Evolutionary conservation across 1,140 invertebrate species (phyloP).

Genomic region (Lordiphosa collinella): DNA sequence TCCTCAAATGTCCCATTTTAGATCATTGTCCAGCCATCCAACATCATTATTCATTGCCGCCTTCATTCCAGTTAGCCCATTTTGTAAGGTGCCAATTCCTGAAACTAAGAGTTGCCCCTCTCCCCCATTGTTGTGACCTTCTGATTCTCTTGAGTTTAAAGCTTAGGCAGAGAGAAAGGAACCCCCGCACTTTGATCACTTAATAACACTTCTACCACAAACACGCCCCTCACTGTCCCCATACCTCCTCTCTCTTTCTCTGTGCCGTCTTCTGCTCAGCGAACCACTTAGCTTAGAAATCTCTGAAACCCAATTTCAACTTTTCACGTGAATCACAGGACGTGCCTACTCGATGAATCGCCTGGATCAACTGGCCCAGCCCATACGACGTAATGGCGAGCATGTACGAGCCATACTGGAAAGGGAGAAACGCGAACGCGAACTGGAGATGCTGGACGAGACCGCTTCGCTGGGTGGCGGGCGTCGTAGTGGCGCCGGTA

Average conservation of each 20-base stretch:
- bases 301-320: constrained; percentile 7
- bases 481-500: constrained; percentile 10
- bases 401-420: constrained; percentile 74
- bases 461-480: constrained; percentile 63
- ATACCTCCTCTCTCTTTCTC: constrained; percentile 14
- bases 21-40: constrained; percentile 9
- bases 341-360: constrained; percentile 95
- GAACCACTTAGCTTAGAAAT: constrained; percentile 37
- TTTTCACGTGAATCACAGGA: constrained; percentile 64
- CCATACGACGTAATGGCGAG: constrained; percentile 82
- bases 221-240: constrained; percentile 3
- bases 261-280: constrained; percentile 34
- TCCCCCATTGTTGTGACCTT: not conserved
- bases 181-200: not conserved
- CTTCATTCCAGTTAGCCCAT: constrained; percentile 10
- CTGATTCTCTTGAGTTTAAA: not conserved
- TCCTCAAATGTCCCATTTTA: constrained; percentile 12
- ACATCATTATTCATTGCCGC: constrained; percentile 3
- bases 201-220: not conserved
- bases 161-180: constrained; percentile 9
- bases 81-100: constrained; percentile 6
- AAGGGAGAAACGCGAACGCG: constrained; percentile 59
- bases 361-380: constrained; percentile 90
- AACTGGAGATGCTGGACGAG: constrained; percentile 75
- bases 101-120: constrained; percentile 1